Evolutionary conservation across 2,797 vertebrate species (phyloP).

Genomic region (Hozukius guyotensis): DNA sequence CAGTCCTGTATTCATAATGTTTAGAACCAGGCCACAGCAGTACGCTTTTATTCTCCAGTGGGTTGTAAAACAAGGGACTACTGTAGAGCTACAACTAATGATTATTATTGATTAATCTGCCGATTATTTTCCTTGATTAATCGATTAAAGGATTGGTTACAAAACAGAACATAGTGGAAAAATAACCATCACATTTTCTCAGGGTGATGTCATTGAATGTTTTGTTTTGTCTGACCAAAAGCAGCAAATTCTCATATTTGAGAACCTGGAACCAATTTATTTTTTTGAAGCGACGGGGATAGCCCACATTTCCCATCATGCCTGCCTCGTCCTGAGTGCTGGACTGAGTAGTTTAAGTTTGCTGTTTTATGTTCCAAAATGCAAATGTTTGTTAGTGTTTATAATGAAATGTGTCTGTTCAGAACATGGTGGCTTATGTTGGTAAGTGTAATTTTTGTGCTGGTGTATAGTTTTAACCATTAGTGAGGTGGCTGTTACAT

Average conservation of each 20-base stretch:
- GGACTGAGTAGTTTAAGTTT: too few relatives aligned
- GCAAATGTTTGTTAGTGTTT: too few relatives aligned
- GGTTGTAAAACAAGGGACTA: not conserved
- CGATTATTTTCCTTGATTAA: not conserved
- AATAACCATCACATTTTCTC: not conserved
- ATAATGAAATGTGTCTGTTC: too few relatives aligned
- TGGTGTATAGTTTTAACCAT: too few relatives aligned
- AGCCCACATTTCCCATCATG: too few relatives aligned
- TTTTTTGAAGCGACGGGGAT: too few relatives aligned
- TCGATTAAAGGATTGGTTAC: not conserved
- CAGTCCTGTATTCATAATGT: conserved; percentile 7
- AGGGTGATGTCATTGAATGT: not conserved
- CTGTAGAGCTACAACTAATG: not conserved
- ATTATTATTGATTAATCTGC: not conserved
- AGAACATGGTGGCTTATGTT: too few relatives aligned
- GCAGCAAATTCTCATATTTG: not conserved
- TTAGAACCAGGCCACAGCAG: conserved; percentile 6
- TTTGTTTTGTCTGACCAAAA: not conserved
- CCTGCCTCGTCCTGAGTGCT: too few relatives aligned
- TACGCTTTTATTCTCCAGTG: not conserved
- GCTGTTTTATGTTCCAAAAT: too few relatives aligned
- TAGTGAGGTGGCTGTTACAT: too few relatives aligned
- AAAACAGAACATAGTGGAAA: not conserved
- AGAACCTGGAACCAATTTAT: not conserved
- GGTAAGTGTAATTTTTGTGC: too few relatives aligned